phyloP scores from a whole-genome alignment of 1,140 invertebrate genomes.

The Nephotettix cincticeps region DNA sequence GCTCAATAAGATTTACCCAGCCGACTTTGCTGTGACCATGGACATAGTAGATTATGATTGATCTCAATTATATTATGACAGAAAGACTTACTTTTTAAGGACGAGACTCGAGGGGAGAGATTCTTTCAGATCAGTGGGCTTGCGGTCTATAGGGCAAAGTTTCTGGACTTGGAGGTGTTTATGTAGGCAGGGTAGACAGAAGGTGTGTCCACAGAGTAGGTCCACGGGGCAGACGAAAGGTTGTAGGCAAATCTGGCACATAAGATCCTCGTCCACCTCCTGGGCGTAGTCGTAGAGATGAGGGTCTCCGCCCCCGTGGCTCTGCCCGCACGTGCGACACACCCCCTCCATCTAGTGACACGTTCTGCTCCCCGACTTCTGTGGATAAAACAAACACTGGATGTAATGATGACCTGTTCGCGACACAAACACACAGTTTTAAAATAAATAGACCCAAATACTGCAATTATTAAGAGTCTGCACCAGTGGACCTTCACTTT shows the following conservation, averaged over 20 bases:
- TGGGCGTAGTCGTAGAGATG: slow-evolving; percentile 13
- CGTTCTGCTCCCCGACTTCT: neutral
- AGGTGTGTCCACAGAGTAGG: slow-evolving; percentile 8
- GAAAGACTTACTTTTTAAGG: slow-evolving; percentile 8
- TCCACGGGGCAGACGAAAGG: slow-evolving; percentile 5
- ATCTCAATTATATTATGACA: neutral
- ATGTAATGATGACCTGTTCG: too few species aligned
- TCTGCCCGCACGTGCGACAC: neutral
- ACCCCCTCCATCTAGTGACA: neutral
- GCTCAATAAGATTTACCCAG: too few species aligned
- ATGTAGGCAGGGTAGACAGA: slow-evolving; percentile 3
- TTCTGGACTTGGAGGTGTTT: slow-evolving; percentile 17
- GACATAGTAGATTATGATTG: too few species aligned
- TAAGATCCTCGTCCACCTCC: slow-evolving; percentile 10
- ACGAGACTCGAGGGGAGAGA: neutral
- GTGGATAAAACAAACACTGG: too few species aligned
- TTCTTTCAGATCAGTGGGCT: slow-evolving; percentile 1
- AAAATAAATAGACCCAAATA: too few species aligned
- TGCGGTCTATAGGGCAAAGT: slow-evolving; percentile 4
- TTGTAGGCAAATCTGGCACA: slow-evolving; percentile 14
- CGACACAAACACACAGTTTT: too few species aligned
- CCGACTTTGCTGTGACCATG: too few species aligned
- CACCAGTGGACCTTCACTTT: too few species aligned
- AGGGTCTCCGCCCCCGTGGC: neutral
- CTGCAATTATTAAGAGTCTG: too few species aligned